Conservation (phyloP, 2,888 invertebrate species). For the Stenolophus ochropezus region DNA sequence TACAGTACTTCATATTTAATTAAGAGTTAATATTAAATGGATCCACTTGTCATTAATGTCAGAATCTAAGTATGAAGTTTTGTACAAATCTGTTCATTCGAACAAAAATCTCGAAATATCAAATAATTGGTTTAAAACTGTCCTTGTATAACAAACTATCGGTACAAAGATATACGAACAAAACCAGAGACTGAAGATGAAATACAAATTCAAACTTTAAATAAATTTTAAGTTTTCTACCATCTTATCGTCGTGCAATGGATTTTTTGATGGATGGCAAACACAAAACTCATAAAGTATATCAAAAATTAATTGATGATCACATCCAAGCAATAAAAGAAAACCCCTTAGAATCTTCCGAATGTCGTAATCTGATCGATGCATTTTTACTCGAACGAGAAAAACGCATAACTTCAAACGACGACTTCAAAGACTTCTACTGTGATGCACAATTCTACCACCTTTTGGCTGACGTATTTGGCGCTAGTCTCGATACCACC, state of each 20-base stretch:
- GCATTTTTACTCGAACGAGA: constrained; percentile 79
- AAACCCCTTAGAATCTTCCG: constrained; percentile 31
- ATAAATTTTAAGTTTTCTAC: constrained; percentile 75
- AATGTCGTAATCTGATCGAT: constrained; percentile 74
- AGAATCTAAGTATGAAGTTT: too few species aligned
- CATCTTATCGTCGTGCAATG: constrained; percentile 80
- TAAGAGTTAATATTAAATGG: too few species aligned
- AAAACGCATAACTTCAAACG: constrained; percentile 71
- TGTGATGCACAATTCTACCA: constrained; percentile 82
- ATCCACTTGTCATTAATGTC: too few species aligned
- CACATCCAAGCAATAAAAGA: constrained; percentile 71
- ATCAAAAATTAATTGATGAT: constrained; percentile 80
- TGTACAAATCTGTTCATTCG: too few species aligned
- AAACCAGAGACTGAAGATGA: background rate
- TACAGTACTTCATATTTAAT: too few species aligned
- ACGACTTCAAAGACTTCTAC: constrained; percentile 75
- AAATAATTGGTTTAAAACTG: too few species aligned
- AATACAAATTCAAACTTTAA: background rate
- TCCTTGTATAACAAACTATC: too few species aligned
- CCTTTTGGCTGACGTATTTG: constrained; percentile 87
- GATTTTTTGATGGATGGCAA: constrained; percentile 81
- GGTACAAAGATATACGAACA: too few species aligned
- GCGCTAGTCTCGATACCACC: constrained; percentile 91
- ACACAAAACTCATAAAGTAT: constrained; percentile 82
- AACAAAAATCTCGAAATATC: too few species aligned